Base-by-base conservation (phyloP, 1,140 invertebrate genomes). In the Aphidius ervi region DNA sequence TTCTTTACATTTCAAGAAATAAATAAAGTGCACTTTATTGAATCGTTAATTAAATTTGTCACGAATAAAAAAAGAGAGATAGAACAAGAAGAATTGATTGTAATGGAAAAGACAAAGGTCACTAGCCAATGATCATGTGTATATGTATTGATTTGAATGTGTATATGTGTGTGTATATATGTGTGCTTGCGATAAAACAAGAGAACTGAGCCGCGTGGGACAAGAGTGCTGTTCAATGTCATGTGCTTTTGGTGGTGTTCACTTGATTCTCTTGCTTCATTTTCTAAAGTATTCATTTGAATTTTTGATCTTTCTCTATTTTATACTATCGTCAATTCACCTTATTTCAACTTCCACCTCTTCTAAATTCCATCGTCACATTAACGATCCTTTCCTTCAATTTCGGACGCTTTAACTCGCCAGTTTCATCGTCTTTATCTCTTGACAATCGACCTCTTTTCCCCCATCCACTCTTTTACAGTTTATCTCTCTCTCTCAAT, bases 201-300 rank as follows among this genome's bases (percentile, higher is more conserved):
- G 64, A 67, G 70, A 70, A 69, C 63, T 74, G 70, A 74, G 70
- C 72, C 67, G 67, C 71, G 71, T 73, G 70, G 70, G 71, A 73
- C 65, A 70, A 66, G 68, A 68, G 67, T 68, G 70, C 68, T 74
- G 72, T 72, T 73, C 63, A 53, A 63, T 67, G 65, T 70, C 65
- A 65, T 58, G 42, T 54, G 54, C 46, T 54, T 16, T 23, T 40
- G 59, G 23, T 40, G 59, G 23, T 31, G 4, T 31, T 31, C 4
- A 31, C 4, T 31, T 31, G 23, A 31, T 31, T 31, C 1, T 31
- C 23, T 31, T 46, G 45, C 56, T 10, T 23, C 45, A 41, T 37
- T 23, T 41, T 55, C 10, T 10, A 16, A 23, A n/a, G 23, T n/a
- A 9, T 5, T 55, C 53, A 20, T 20, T 46, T 45, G 37, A 31